A percentile compares a stretch with the other conserved stretches of the same genome.
Conservation (phyloP, 1,140 invertebrate genomes). For the Penaeus japonicus region DNA sequence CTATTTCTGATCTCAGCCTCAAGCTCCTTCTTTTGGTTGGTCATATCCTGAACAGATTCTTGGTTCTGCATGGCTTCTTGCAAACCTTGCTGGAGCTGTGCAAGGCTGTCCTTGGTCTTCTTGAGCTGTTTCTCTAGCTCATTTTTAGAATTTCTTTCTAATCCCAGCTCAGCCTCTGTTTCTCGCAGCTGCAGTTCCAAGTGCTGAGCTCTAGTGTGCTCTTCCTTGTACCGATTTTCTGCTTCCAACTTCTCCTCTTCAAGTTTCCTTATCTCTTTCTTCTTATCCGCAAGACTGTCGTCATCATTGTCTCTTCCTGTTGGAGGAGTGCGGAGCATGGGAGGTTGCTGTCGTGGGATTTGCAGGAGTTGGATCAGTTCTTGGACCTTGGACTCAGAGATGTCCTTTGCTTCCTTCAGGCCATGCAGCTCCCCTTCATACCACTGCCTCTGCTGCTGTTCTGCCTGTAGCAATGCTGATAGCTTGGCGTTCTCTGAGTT, state of each 20-base stretch:
- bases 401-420: conserved; percentile 26
- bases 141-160: conserved; percentile 16
- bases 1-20: conserved; percentile 27
- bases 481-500: conserved; percentile 14
- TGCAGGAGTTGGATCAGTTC: conserved; percentile 17
- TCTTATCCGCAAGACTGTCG: neutral
- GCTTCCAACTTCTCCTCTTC: conserved; percentile 14
- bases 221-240: conserved; percentile 1
- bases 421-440: conserved; percentile 29
- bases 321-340: conserved; percentile 29
- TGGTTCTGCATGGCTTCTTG: neutral
- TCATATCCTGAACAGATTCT: neutral
- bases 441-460: conserved; percentile 33
- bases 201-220: neutral
- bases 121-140: conserved; percentile 35
- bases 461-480: neutral
- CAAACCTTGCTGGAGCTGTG: neutral
- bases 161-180: neutral
- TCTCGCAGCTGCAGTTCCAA: conserved; percentile 24
- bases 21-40: conserved; percentile 15
- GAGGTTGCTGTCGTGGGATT: neutral
- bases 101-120: neutral
- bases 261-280: conserved; percentile 34
- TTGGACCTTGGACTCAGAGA: conserved; percentile 6
- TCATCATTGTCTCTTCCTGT: conserved; percentile 40